Base-by-base conservation (phyloP, 2,113 vertebrate genomes). In the Zosterops pallidus region DNA sequence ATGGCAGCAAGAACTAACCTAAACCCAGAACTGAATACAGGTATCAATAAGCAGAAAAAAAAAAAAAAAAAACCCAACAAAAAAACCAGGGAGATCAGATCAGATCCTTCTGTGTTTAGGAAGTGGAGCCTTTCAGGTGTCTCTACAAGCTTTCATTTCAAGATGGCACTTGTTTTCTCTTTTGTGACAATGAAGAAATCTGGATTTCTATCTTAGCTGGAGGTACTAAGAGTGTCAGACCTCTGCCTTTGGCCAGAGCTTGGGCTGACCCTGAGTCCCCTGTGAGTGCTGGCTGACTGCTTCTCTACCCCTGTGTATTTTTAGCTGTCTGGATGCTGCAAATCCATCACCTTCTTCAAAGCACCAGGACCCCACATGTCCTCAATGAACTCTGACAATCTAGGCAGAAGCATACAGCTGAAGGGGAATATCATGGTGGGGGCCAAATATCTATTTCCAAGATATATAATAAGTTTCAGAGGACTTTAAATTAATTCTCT, bases 311-410 rank as follows among this genome's bases (percentile, higher is more conserved):
- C 64, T 4, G 9, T 39, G 59, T 90, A 88, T 86, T 94, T 95
- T 90, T 92, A 94, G 85, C 85, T 83, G 70, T 78, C 62, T 71
- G 83, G 87, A 87, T 92, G 83, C 16, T 87, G 75, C 47, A 85
- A 69, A 85, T 92, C 83, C 86, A 92, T 90, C 79, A 93, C 75
- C 71, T 77, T 52, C 55, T 90, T 88, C 83, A 76, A 82, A 80
- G 59, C 63, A 83, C 41, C 49, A 85, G 74, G 83, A 90, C 23
- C 57, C 46, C 63, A 72, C 25, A 31, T 79, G 71, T 46, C 90
- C 79, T 42, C 42, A 74, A 44, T 50, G 47, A 69, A 95, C 59
- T 74, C 77, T 74, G 80, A 67, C 9, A 69, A 62, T 50, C 50
- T 49, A 59, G 37, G 53, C 69, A 69, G 79, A 85, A 17, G 16